A percentile compares a stretch with the other conserved stretches of the same genome.
phyloP scores from a whole-genome alignment of 2,888 invertebrate species.

The Drosophila crucigera region DNA sequence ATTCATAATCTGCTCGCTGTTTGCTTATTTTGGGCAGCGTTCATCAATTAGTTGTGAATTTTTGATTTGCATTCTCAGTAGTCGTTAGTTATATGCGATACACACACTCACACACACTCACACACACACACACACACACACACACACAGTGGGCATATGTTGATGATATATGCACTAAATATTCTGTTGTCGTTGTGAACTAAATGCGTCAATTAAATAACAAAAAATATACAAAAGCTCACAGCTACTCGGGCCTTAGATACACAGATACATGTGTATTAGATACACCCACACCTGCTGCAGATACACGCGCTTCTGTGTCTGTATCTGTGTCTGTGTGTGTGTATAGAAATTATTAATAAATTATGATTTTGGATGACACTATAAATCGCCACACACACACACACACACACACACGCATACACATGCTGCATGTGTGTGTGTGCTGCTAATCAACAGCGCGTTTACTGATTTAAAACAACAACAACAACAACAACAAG shows the following conservation, averaged over 20 bases:
- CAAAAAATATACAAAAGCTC: conserved; percentile 44
- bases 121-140: conserved; percentile 1
- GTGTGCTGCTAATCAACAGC: conserved; percentile 49
- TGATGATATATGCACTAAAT: conserved; percentile 44
- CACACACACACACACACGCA: conserved; percentile 12
- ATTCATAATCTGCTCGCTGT: conserved; percentile 2
- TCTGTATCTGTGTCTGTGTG: conserved; percentile 14
- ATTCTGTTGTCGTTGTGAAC: conserved; percentile 51
- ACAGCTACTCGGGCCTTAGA: conserved; percentile 18
- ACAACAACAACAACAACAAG: background rate
- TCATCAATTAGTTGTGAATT: conserved; percentile 28
- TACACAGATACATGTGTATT: conserved; percentile 15
- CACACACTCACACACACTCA: background rate
- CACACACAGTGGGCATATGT: conserved; percentile 13
- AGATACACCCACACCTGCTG: conserved; percentile 36
- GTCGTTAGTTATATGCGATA: conserved; percentile 13
- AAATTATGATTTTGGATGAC: conserved; percentile 75
- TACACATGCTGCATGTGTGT: background rate
- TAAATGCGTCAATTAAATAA: conserved; percentile 78
- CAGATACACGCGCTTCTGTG: conserved; percentile 16
- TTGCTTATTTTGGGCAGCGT: conserved; percentile 21
- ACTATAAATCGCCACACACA: conserved; percentile 68
- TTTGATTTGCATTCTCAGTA: conserved; percentile 37
- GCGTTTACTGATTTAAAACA: conserved; percentile 61
- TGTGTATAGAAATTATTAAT: conserved; percentile 65